Evolutionary conservation across 2,113 vertebrate genomes (phyloP), one percentile per base, ranked within the genome.

Genomic region (Circaetus gallicus): DNA sequence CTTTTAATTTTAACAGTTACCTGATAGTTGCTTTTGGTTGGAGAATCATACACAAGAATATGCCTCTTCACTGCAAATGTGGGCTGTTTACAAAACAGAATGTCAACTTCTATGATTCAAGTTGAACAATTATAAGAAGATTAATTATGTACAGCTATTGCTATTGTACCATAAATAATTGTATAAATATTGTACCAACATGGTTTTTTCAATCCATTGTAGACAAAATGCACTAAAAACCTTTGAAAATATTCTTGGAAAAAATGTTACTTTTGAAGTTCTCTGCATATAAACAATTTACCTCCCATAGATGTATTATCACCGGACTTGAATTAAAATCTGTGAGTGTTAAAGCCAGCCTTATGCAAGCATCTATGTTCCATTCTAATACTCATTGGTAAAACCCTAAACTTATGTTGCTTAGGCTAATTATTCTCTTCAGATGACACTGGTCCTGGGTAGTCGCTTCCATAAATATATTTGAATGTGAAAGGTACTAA

Each of bases 1-100:
- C 82, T 88, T 95, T 95, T 81, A 69, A 87, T 96, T 76, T 94
- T 84, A 63, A 34, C 65, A 19, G 47, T 81, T 80, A 87, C 82
- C 93, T 83, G 90, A 59, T 81, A 63, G 31, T 25, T 92, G 67
- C 82, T 86, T 91, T 70, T 22, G 65, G 49, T 69, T 90, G 40
- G 45, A 77, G 71, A 70, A 73, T 17, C 9, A 9, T 52, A 11
- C 9, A 24, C 7, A 34, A 53, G 22, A 31, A 13, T 24, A 18
- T 4, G 10, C 17, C 28, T 53, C 49, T 69, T 92, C 76, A n/a
- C n/a, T 52, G 59, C 43, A 58, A 65, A 70, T 42, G n/a, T 13
- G 13, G 4, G 5, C 29, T 79, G 47, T 31, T 95, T 72, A 56
- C 32, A 67, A 86, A 66, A 15, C 7, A 40, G 65, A 55, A n/a